Conservation (phyloP, 2,113 vertebrate genomes). For the rabbit (Oryctolagus cuniculus) region DNA sequence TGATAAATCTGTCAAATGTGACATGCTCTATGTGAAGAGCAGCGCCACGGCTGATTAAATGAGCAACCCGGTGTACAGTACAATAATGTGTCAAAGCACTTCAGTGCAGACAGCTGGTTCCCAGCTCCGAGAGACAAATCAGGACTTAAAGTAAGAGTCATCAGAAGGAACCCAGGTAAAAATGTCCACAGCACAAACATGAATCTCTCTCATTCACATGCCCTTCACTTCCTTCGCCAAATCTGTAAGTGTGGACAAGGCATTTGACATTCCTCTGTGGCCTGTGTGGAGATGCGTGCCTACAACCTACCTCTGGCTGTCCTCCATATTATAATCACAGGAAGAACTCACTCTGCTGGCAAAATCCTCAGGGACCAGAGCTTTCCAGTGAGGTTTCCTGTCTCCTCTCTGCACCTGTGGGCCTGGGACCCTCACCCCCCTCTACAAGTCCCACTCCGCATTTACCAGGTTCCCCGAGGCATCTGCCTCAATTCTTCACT, state of each 20-base stretch:
- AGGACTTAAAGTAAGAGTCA: constrained; percentile 60
- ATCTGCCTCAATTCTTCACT: not conserved
- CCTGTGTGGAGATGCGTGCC: not conserved
- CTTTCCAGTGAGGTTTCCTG: too few species aligned
- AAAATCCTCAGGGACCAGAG: not conserved
- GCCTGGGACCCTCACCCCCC: not conserved
- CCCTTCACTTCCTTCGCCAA: not conserved
- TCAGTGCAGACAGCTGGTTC: constrained; percentile 64
- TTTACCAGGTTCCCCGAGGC: not conserved
- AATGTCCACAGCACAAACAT: not conserved
- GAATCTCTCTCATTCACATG: too few species aligned
- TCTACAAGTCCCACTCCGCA: not conserved
- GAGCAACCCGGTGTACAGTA: constrained; percentile 76
- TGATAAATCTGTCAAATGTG: constrained; percentile 88
- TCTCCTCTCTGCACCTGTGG: not conserved
- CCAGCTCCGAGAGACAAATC: constrained; percentile 62
- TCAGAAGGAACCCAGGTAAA: constrained; percentile 63
- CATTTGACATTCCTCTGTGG: not conserved
- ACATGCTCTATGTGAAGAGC: constrained; percentile 82
- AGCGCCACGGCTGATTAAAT: constrained; percentile 84
- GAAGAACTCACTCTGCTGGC: not conserved
- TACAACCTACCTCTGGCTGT: not conserved
- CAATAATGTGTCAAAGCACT: constrained; percentile 80
- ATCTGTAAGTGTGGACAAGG: not conserved
- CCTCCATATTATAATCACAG: not conserved